A percentile compares a stretch with the other conserved stretches of the same genome.
phyloP scores from a whole-genome alignment of 2,888 invertebrate species.

The Caenorhabditis auriculariae region DNA sequence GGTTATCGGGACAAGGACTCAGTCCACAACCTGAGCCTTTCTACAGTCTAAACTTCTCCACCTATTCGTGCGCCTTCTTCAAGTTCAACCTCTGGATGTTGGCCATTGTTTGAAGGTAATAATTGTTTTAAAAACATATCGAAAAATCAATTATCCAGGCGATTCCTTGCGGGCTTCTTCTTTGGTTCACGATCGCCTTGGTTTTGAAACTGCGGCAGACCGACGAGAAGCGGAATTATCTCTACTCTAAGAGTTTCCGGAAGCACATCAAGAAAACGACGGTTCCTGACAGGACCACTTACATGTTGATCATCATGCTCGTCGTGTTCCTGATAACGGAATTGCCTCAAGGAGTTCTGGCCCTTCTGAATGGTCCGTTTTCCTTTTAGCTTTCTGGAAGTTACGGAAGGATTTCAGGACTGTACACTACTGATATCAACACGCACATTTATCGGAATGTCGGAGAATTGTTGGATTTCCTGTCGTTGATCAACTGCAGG shows the following conservation, averaged over 20 bases:
- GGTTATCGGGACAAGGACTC: conserved; percentile 16
- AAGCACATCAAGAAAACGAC: conserved; percentile 55
- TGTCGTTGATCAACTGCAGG: conserved; percentile 54
- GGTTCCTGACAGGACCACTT: conserved; percentile 46
- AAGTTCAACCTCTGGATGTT: conserved; percentile 53
- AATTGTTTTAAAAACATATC: background rate
- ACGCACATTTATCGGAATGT: conserved; percentile 48
- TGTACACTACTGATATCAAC: conserved; percentile 47
- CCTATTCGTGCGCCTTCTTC: conserved; percentile 46
- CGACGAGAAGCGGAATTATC: conserved; percentile 49
- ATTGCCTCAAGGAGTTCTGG: conserved; percentile 50
- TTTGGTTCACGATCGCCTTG: conserved; percentile 50
- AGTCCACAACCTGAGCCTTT: conserved; percentile 4
- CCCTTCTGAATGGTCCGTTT: conserved; percentile 42
- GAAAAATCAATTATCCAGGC: conserved; percentile 23
- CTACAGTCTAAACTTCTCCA: conserved; percentile 32
- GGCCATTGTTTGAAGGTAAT: conserved; percentile 47
- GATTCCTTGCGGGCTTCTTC: conserved; percentile 47
- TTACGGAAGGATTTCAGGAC: conserved; percentile 20
- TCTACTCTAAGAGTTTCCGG: conserved; percentile 57
- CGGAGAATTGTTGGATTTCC: conserved; percentile 49
- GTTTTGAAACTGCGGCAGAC: conserved; percentile 48
- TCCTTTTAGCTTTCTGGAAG: background rate
- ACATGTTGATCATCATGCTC: conserved; percentile 51
- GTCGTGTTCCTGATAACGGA: conserved; percentile 52